Evolutionary conservation across 2,888 invertebrate genomes (phyloP).

Genomic region (Perizoma flavofasciatum): DNA sequence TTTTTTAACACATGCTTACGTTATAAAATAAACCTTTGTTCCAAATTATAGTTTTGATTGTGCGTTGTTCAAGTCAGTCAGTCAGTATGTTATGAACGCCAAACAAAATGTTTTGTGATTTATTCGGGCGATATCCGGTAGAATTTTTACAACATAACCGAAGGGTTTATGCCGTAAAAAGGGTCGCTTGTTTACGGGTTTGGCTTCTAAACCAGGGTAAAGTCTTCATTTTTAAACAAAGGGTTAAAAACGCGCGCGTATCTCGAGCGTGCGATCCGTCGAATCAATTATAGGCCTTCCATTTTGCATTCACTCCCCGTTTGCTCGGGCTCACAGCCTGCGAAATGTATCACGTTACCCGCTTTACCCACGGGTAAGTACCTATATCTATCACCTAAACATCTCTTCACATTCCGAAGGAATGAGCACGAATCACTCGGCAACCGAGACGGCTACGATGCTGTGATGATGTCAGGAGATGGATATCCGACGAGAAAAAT

Average conservation of each 20-base stretch:
- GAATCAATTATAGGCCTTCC: slow-evolving; percentile 58
- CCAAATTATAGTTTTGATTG: no score
- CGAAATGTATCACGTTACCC: slow-evolving; percentile 35
- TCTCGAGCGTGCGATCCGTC: slow-evolving; percentile 46
- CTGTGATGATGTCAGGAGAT: no score
- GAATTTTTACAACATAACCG: slow-evolving; percentile 57
- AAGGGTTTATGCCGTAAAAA: slow-evolving; percentile 60
- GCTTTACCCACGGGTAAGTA: slow-evolving; percentile 20
- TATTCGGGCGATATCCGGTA: slow-evolving; percentile 52
- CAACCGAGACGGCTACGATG: no score
- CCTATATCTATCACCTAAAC: not conserved
- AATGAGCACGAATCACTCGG: not conserved
- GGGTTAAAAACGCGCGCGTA: slow-evolving; percentile 52
- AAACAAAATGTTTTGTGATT: slow-evolving; percentile 35
- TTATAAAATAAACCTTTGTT: no score
- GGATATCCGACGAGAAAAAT: no score
- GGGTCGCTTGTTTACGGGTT: slow-evolving; percentile 55
- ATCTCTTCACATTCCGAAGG: not conserved
- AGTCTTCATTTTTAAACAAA: slow-evolving; percentile 63
- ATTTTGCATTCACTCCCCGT: slow-evolving; percentile 35
- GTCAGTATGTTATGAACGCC: no score
- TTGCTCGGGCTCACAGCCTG: slow-evolving; percentile 41
- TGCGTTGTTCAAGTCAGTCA: no score
- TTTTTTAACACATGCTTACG: no score
- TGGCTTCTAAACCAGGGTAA: slow-evolving; percentile 38